phyloP scores from a whole-genome alignment of 2,888 invertebrate species.

The Allygus modestus region DNA sequence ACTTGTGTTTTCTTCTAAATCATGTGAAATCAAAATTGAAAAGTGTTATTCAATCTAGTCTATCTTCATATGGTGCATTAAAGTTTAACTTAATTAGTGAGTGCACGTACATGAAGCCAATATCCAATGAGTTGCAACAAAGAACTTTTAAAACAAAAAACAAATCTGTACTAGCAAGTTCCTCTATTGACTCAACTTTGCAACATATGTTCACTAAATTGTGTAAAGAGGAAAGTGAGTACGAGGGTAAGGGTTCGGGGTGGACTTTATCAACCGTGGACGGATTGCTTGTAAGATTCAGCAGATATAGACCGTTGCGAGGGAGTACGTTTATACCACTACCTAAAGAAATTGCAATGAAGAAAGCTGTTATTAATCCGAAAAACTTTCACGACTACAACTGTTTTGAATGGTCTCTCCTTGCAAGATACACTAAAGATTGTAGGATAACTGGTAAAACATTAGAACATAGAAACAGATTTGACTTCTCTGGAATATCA shows the following conservation, averaged over 20 bases:
- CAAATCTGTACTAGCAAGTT: slow-evolving; percentile 22
- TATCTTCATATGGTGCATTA: neutral
- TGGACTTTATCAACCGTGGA: slow-evolving; percentile 1
- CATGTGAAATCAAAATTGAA: neutral
- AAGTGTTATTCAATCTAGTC: neutral
- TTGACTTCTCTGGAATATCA: slow-evolving; percentile 26
- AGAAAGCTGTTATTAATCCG: slow-evolving; percentile 40
- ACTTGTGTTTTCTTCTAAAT: slow-evolving; percentile 20
- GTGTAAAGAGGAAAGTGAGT: slow-evolving; percentile 21
- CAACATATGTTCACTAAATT: slow-evolving; percentile 7
- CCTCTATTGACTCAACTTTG: neutral
- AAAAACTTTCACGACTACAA: neutral
- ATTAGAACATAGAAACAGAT: neutral
- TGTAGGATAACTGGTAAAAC: slow-evolving; percentile 4
- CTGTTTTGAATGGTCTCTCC: slow-evolving; percentile 47
- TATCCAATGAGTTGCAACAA: neutral
- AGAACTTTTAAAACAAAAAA: slow-evolving; percentile 20
- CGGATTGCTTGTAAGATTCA: too few relatives aligned
- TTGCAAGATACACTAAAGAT: slow-evolving; percentile 21
- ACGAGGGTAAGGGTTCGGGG: slow-evolving; percentile 35
- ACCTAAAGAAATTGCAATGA: slow-evolving; percentile 8
- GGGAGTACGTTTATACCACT: neutral
- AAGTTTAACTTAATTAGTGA: slow-evolving; percentile 33
- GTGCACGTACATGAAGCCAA: slow-evolving; percentile 24
- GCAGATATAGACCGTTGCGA: neutral